A percentile compares a stretch with the other conserved stretches of the same genome.
Conservation (phyloP, 2,113 vertebrate genomes). For the Ahaetulla prasina region DNA sequence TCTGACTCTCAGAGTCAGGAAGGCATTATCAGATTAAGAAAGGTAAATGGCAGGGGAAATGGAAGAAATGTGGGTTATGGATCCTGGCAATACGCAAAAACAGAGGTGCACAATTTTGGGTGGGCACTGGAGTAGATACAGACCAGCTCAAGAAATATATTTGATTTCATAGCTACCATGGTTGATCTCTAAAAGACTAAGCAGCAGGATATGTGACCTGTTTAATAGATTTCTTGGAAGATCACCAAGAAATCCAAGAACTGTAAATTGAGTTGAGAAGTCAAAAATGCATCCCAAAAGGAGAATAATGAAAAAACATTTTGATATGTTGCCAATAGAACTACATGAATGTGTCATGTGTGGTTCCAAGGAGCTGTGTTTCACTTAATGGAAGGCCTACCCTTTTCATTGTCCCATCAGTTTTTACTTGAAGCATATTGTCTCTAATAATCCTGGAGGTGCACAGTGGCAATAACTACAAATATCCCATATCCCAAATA, state of each 20-base stretch:
- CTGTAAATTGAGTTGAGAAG: neutral
- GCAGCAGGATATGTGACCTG: neutral
- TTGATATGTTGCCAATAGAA: neutral
- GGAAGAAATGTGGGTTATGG: neutral
- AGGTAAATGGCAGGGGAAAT: constrained; percentile 69
- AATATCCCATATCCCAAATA: neutral
- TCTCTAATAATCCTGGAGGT: neutral
- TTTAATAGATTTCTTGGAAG: neutral
- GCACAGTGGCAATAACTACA: neutral
- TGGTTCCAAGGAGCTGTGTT: neutral
- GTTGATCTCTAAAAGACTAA: neutral
- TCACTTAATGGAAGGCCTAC: neutral
- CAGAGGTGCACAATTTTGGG: neutral
- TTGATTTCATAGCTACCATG: neutral
- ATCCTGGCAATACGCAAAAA: neutral
- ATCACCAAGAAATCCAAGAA: neutral
- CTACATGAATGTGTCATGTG: neutral
- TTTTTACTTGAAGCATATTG: neutral
- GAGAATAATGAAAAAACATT: neutral
- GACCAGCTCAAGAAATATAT: neutral
- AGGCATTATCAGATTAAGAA: constrained; percentile 87
- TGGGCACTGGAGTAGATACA: neutral
- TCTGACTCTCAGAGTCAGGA: constrained; percentile 89
- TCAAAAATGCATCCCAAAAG: neutral
- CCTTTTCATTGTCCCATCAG: neutral